A percentile compares a stretch with the other conserved stretches of the same genome.
phyloP scores from a whole-genome alignment of 2,888 invertebrate genomes.

The Suillia variegata region DNA sequence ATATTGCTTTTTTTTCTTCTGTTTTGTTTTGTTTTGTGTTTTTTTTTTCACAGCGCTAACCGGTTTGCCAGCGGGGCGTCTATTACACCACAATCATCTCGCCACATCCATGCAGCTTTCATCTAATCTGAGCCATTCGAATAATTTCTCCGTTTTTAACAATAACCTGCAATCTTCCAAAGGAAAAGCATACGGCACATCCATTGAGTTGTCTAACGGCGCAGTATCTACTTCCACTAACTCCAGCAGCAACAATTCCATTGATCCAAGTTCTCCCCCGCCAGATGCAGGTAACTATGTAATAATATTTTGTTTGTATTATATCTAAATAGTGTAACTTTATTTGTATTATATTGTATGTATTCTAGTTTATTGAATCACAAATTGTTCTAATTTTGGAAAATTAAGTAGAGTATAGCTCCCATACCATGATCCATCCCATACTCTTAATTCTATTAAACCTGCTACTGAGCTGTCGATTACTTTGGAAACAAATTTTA shows the following conservation, averaged over 20 bases:
- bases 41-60: conserved; percentile 49
- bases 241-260: conserved; percentile 58
- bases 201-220: conserved; percentile 50
- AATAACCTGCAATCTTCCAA: conserved; percentile 45
- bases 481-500: no score
- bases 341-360: no score
- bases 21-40: no score
- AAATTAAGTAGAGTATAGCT: no score
- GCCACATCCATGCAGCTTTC: conserved; percentile 58
- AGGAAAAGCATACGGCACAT: conserved; percentile 43
- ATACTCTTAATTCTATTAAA: no score
- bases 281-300: conserved; percentile 46
- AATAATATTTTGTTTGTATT: no score
- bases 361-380: no score
- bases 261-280: conserved; percentile 57
- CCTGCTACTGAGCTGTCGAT: no score
- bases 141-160: conserved; percentile 52
- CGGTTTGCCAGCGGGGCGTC: conserved; percentile 54
- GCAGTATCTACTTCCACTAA: conserved; percentile 57
- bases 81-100: conserved; percentile 59
- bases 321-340: no score
- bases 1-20: conserved; percentile 15
- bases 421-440: no score
- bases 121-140: conserved; percentile 50
- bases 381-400: no score